A percentile compares a stretch with the other conserved stretches of the same genome.
Evolutionary conservation across 1,140 invertebrate species (phyloP).

Genomic region (Marisa cornuarietis): DNA sequence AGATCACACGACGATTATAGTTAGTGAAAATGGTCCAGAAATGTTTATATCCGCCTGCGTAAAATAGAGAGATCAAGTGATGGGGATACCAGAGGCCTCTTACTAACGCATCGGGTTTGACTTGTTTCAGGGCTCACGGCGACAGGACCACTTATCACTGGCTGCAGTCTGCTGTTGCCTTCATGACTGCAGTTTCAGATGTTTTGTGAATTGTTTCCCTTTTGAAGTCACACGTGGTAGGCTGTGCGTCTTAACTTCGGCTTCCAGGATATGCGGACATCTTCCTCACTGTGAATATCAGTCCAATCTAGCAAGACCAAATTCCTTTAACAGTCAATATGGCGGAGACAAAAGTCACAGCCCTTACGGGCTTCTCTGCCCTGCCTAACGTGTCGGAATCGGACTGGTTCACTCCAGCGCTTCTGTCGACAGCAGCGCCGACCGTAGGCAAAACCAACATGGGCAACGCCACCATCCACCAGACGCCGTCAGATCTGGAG

Average conservation of each 20-base stretch:
- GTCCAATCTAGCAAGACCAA: not conserved
- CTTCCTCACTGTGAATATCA: not conserved
- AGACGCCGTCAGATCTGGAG: conserved; percentile 32
- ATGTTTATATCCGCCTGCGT: no score
- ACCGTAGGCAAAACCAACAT: not conserved
- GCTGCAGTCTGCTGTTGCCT: no score
- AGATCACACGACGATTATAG: no score
- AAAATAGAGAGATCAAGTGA: no score
- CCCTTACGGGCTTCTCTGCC: not conserved
- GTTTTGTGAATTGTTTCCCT: not conserved
- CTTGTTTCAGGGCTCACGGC: no score
- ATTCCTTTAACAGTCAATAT: not conserved
- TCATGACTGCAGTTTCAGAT: not conserved
- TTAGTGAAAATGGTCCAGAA: no score
- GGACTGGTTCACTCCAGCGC: conserved; percentile 7
- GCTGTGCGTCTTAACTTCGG: not conserved
- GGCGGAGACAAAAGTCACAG: not conserved
- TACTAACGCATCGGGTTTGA: no score
- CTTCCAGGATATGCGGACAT: not conserved
- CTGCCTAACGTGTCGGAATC: conserved; percentile 7
- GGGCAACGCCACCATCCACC: conserved; percentile 12
- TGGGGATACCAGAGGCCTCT: no score
- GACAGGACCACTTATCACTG: no score
- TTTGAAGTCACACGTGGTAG: not conserved
- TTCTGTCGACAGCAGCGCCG: not conserved